Conservation (phyloP, 1,140 invertebrate species). For the Dendroctonus ponderosae region DNA sequence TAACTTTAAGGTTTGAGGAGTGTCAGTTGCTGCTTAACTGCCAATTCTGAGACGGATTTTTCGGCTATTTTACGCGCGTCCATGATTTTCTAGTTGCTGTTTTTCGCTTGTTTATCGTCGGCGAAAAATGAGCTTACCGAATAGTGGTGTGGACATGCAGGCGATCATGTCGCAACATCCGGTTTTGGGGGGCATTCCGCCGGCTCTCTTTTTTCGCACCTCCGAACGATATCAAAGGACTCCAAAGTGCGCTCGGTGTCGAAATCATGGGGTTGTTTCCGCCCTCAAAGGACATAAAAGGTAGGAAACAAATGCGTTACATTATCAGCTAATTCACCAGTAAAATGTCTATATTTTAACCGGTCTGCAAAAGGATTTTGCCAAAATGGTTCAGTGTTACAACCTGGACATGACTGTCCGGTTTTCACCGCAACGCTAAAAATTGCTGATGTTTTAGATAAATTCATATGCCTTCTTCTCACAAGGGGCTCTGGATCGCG, state of each 20-base stretch:
- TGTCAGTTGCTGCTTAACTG: slow-evolving; percentile 28
- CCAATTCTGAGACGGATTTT: slow-evolving; percentile 29
- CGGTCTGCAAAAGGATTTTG: no score
- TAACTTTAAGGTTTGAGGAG: slow-evolving; percentile 32
- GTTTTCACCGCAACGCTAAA: no score
- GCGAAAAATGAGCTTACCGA: slow-evolving; percentile 69
- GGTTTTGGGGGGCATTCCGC: slow-evolving; percentile 74
- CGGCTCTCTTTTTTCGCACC: slow-evolving; percentile 80
- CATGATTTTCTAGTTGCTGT: neutral
- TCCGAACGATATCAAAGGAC: slow-evolving; percentile 93
- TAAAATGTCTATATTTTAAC: no score
- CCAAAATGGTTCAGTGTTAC: no score
- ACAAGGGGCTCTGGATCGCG: no score
- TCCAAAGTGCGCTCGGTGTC: slow-evolving; percentile 97
- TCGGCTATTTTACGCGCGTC: neutral
- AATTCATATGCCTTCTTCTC: no score
- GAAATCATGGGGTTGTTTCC: slow-evolving; percentile 98
- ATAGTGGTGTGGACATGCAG: slow-evolving; percentile 76
- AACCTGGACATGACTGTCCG: no score
- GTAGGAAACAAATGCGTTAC: slow-evolving; percentile 54
- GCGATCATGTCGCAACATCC: slow-evolving; percentile 80
- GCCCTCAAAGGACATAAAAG: slow-evolving; percentile 97
- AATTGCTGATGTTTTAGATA: no score
- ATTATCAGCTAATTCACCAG: no score
- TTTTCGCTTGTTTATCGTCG: slow-evolving; percentile 9